A percentile compares a stretch with the other conserved stretches of the same genome.
Conservation (phyloP, 2,888 invertebrate genomes). For the Unio delphinus region DNA sequence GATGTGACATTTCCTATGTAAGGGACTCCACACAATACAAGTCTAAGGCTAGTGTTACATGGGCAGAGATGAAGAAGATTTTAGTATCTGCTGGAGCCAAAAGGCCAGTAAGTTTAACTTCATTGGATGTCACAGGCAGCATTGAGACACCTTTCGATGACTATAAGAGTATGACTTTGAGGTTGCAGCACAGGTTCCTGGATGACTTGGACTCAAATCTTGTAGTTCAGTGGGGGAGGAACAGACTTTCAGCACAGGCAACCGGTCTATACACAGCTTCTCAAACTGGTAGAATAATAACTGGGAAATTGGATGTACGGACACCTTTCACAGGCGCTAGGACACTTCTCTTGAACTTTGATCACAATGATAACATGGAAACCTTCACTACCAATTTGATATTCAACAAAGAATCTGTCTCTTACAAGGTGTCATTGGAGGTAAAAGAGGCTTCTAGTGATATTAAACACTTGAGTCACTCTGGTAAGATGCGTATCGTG, state of each 20-base stretch:
- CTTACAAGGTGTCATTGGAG: constrained; percentile 12
- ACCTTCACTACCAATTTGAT: constrained; percentile 10
- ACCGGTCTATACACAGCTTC: constrained; percentile 9
- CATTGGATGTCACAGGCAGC: constrained; percentile 26
- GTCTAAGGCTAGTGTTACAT: constrained; percentile 31
- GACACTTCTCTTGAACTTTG: constrained; percentile 13
- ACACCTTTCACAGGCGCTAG: constrained; percentile 33
- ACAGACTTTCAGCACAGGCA: constrained; percentile 18
- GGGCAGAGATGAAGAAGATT: constrained; percentile 37
- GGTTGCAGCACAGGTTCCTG: constrained; percentile 20
- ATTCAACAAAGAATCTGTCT: constrained; percentile 6
- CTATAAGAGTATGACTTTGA: constrained; percentile 17
- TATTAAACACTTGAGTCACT: constrained; percentile 19
- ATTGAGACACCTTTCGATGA: constrained; percentile 36
- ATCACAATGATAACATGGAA: constrained; percentile 14
- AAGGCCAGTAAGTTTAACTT: constrained; percentile 27
- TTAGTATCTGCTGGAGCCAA: constrained; percentile 30
- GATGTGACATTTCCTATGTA: constrained; percentile 25
- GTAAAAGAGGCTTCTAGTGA: constrained; percentile 1
- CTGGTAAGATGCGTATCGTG: constrained; percentile 17
- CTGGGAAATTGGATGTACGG: constrained; percentile 20
- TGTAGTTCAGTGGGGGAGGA: constrained; percentile 24
- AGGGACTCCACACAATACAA: constrained; percentile 23
- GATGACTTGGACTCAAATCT: constrained; percentile 14
- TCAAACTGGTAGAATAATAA: constrained; percentile 6